Percentiles rank a stretch among this genome's conserved stretches.
Evolutionary conservation across 2,113 vertebrate genomes (phyloP).

Genomic region (Hydropotes inermis): DNA sequence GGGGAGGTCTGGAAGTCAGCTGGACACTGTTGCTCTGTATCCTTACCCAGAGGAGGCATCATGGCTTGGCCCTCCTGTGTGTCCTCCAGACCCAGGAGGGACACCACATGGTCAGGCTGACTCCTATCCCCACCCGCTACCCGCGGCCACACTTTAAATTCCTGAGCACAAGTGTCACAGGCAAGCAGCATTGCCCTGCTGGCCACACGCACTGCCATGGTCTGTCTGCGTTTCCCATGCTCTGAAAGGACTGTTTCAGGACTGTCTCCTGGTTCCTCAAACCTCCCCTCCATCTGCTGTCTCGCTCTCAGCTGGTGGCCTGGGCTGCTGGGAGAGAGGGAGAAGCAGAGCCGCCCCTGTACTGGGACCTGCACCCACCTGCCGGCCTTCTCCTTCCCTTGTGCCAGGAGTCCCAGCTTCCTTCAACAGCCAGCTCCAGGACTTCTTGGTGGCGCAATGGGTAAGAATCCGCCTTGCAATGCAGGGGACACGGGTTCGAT

Average conservation of each 20-base stretch:
- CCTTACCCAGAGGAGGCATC: not conserved
- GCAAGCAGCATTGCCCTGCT: accelerated
- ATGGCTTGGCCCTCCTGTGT: not conserved
- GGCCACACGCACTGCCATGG: accelerated
- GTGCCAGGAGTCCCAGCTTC: accelerated
- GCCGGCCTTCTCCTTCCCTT: accelerated
- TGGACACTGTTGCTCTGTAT: accelerated
- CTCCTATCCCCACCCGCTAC: not conserved
- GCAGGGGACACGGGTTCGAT: not conserved
- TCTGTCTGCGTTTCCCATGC: too few species aligned
- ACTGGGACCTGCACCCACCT: accelerated
- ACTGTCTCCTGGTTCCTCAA: not conserved
- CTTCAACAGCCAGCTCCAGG: not conserved
- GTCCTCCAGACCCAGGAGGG: not conserved
- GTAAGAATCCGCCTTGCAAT: not conserved
- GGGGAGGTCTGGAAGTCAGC: not conserved
- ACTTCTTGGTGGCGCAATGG: not conserved
- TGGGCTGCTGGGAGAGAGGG: not conserved
- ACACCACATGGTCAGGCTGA: not conserved
- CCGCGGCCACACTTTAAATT: not conserved
- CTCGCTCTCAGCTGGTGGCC: not conserved
- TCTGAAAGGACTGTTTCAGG: not conserved
- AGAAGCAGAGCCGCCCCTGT: accelerated
- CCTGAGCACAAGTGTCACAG: accelerated
- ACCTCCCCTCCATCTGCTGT: accelerated